These are phyloP conservation scores for Leguminivora glycinivorella DNA, from an alignment of 1,140 invertebrate genomes.

Conservation along the genomic window DNA sequence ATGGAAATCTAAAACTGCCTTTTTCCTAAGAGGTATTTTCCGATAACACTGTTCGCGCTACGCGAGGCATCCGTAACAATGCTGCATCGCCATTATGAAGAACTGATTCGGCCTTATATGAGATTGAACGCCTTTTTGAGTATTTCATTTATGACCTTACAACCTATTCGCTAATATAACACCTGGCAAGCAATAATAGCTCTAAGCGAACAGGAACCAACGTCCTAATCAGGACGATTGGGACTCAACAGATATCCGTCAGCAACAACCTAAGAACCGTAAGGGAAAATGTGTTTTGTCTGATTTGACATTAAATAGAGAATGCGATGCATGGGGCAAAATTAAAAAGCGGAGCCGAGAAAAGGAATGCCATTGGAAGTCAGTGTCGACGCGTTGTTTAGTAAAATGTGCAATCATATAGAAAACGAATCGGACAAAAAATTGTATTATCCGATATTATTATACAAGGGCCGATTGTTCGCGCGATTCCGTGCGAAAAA, in stretches of 20 bases:
- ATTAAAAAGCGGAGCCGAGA: slow-evolving; percentile 30
- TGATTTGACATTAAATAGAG: slow-evolving; percentile 15
- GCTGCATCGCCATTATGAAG: slow-evolving; percentile 65
- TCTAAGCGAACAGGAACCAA: slow-evolving; percentile 30
- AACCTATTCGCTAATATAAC: slow-evolving; percentile 33
- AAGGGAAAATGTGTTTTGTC: slow-evolving; percentile 31
- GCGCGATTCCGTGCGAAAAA: slow-evolving; percentile 56
- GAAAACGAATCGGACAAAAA: slow-evolving; percentile 58
- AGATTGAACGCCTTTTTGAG: slow-evolving; percentile 43
- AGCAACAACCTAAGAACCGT: background rate
- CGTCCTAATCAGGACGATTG: background rate
- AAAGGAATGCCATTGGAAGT: slow-evolving; percentile 50
- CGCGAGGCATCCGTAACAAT: slow-evolving; percentile 56
- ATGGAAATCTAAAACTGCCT: slow-evolving; percentile 48
- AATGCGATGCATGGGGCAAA: slow-evolving; percentile 8
- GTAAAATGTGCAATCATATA: slow-evolving; percentile 69
- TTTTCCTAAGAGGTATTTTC: slow-evolving; percentile 63
- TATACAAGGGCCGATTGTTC: slow-evolving; percentile 56
- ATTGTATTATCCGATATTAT: slow-evolving; percentile 53
- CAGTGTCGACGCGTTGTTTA: slow-evolving; percentile 56
- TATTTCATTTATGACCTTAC: slow-evolving; percentile 43
- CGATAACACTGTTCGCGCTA: slow-evolving; percentile 52
- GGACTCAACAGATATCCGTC: background rate
- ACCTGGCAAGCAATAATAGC: slow-evolving; percentile 32
- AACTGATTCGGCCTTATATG: slow-evolving; percentile 54